These are phyloP conservation scores for Geopemphigus sp. DNA, from an alignment of 1,140 invertebrate species.

Conservation along the genomic window DNA sequence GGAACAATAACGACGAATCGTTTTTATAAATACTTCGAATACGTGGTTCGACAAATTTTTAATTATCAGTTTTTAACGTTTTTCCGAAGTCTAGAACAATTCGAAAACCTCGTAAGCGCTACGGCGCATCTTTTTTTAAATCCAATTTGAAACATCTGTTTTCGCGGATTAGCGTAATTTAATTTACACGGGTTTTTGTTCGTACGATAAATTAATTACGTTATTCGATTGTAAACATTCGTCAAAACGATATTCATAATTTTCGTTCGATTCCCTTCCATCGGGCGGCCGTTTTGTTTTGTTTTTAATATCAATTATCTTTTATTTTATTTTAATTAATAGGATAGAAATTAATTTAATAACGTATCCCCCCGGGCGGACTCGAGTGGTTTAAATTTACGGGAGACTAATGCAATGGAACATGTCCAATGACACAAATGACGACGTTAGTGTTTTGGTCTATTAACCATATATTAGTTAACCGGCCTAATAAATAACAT, in stretches of 20 bases:
- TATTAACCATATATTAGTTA: slow-evolving; percentile 50
- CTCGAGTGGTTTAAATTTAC: slow-evolving; percentile 22
- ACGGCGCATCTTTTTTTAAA: neutral
- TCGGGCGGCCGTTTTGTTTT: neutral
- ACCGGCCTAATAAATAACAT: slow-evolving; percentile 45
- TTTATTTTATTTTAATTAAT: slow-evolving; percentile 33
- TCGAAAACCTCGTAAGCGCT: neutral
- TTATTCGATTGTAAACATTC: slow-evolving; percentile 1
- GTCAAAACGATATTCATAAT: neutral
- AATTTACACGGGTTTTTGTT: slow-evolving; percentile 20
- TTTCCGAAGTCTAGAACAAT: neutral
- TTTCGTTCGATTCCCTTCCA: neutral
- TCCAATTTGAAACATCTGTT: slow-evolving; percentile 28
- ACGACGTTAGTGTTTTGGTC: slow-evolving; percentile 47
- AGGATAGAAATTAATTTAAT: slow-evolving; percentile 36
- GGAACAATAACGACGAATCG: too few relatives aligned
- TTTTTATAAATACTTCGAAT: too few relatives aligned
- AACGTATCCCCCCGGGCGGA: neutral
- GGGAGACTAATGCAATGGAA: slow-evolving; percentile 35
- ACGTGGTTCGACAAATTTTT: neutral
- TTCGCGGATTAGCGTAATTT: neutral
- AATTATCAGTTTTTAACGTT: neutral
- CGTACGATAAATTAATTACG: slow-evolving; percentile 3
- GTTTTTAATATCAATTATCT: slow-evolving; percentile 1
- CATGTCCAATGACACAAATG: slow-evolving; percentile 46